phyloP scores from a whole-genome alignment of 2,113 vertebrate genomes.

The Ophthalmolycus amberensis region DNA sequence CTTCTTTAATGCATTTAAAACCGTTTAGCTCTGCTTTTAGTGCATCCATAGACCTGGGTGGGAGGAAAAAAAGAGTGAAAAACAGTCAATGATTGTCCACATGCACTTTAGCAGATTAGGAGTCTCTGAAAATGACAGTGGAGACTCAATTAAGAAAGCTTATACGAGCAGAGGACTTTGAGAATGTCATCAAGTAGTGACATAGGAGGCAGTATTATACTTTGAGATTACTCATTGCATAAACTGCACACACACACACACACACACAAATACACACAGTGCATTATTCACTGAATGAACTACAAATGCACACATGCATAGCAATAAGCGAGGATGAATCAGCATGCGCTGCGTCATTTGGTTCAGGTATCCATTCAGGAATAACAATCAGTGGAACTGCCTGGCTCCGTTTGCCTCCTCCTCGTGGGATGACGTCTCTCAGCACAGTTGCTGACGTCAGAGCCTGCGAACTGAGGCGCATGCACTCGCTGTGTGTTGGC shows the following conservation, averaged over 20 bases:
- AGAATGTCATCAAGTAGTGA: slow-evolving; percentile 50
- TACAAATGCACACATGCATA: slow-evolving; percentile 27
- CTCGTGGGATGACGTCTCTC: slow-evolving; percentile 63
- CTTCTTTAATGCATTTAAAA: background rate
- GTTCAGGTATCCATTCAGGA: slow-evolving; percentile 48
- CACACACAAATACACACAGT: slow-evolving; percentile 18
- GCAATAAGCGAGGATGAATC: slow-evolving; percentile 42
- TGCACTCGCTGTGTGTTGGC: slow-evolving; percentile 52
- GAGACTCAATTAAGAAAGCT: slow-evolving; percentile 58
- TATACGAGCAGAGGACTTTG: slow-evolving; percentile 19
- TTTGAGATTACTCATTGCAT: slow-evolving; percentile 53
- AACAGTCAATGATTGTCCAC: slow-evolving; percentile 5
- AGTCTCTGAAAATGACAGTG: slow-evolving; percentile 53
- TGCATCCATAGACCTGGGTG: background rate
- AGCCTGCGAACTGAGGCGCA: slow-evolving; percentile 29
- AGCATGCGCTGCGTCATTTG: background rate
- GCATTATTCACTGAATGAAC: slow-evolving; percentile 38
- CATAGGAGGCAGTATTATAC: slow-evolving; percentile 32
- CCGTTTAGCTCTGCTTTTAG: background rate
- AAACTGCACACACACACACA: slow-evolving; percentile 28
- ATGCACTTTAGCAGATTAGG: slow-evolving; percentile 48
- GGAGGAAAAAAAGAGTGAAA: slow-evolving; percentile 6
- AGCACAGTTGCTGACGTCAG: slow-evolving; percentile 64
- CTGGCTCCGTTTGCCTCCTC: slow-evolving; percentile 20
- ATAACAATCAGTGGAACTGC: slow-evolving; percentile 44